Conservation (phyloP, 2,888 invertebrate species). For the Pollenia labialis region DNA sequence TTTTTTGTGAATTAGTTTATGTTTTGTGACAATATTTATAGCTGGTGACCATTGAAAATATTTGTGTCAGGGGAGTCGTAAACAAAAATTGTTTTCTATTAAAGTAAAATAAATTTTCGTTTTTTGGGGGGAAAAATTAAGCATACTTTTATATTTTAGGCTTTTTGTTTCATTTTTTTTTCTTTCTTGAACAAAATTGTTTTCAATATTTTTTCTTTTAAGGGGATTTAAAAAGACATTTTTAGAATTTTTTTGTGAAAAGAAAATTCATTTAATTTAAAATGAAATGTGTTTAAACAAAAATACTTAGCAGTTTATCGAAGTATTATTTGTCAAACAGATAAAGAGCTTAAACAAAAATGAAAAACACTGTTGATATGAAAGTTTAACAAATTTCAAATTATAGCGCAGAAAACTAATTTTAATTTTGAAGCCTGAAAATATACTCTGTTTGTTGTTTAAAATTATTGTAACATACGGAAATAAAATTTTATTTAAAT, state of each 20-base stretch:
- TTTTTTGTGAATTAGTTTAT: constrained; percentile 11
- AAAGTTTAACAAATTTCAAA: no score
- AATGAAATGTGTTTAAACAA: constrained; percentile 1
- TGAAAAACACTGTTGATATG: no score
- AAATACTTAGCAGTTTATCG: not conserved
- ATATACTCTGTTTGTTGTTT: no score
- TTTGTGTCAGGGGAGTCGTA: constrained; percentile 59
- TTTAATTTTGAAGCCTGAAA: no score
- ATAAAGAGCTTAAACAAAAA: no score
- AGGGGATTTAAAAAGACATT: not conserved
- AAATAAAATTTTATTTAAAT: no score
- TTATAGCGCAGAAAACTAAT: no score
- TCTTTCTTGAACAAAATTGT: not conserved
- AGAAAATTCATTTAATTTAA: constrained; percentile 21
- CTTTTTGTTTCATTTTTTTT: not conserved
- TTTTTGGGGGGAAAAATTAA: no score
- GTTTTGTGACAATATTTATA: constrained; percentile 36
- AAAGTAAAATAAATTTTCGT: not conserved
- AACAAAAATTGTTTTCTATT: constrained; percentile 62
- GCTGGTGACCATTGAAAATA: constrained; percentile 53
- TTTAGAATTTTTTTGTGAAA: not conserved
- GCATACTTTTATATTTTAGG: constrained; percentile 48
- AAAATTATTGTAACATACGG: no score
- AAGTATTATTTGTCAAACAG: no score
- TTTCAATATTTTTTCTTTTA: not conserved